Base-by-base conservation (phyloP, 2,113 vertebrate genomes). In the Hirundichthys speculiger region DNA sequence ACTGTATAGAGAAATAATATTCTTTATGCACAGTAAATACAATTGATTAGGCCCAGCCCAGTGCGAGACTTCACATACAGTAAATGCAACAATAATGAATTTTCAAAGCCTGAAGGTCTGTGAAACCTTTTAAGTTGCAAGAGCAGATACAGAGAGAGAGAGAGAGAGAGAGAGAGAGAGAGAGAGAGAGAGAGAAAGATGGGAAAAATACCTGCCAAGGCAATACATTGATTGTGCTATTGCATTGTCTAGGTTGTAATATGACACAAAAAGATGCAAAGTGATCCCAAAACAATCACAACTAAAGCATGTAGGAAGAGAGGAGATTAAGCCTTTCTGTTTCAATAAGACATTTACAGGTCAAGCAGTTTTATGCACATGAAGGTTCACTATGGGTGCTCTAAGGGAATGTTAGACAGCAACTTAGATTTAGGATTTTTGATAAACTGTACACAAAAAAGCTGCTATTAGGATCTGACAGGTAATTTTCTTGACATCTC, bases 1-100 rank as follows among this genome's bases (percentile, higher is more conserved):
- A 88, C 70, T 78, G 85, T 79, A 77, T 80, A 88, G 67, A 86
- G 75, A 86, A 85, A 86, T 71, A 79, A 77, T 77, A 71, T 75
- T 85, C 75, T 87, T 67, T 56, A 88, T 73, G 76, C 68, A 82
- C 49, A 82, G 88, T 83, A 89, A 84, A 83, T 88, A 87, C 66
- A 79, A 76, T 80, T 88, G 83, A 92, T 93, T 90, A 93, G 91
- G 92, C 91, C 92, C 91, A 92, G 92, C 91, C 91, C 92, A 92
- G 89, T 91, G 89, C 57, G 79, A 88, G 79, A 90, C 88, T 86
- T 87, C 69, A 84, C 79, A 87, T 67, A n/a, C n/a, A n/a, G n/a
- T n/a, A 82, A 77, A 82, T 64, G 79, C 81, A 86, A 80, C 60
- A 71, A 73, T 27, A 64, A 18, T 4, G 39, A 56, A 39, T 51